Evolutionary conservation across 92 coral and sea anemone species (phyloP).

Genomic region (Micromussa lordhowensis): DNA sequence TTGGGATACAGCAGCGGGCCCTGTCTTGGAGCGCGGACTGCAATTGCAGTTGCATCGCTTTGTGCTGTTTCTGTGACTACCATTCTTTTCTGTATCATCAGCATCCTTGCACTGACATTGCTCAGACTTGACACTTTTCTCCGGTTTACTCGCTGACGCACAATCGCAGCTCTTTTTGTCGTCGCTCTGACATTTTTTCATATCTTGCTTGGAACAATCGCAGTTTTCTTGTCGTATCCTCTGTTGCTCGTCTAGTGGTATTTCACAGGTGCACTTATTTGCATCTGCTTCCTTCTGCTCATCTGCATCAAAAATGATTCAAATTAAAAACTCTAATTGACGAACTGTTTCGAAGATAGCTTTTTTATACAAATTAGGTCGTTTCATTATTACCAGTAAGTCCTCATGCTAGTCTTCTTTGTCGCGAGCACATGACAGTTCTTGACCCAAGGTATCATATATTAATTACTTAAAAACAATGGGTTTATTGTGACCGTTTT

Average conservation of each 20-base stretch:
- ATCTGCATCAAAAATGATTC: neutral
- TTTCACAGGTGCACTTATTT: slow-evolving; percentile 35
- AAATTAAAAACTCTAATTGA: neutral
- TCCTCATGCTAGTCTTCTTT: neutral
- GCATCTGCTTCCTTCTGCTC: slow-evolving; percentile 15
- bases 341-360: neutral
- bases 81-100: neutral
- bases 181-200: slow-evolving; percentile 32
- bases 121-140: neutral
- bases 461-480: neutral
- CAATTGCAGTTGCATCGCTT: slow-evolving; percentile 58
- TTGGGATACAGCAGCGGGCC: slow-evolving; percentile 27
- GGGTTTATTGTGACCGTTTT: neutral
- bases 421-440: neutral
- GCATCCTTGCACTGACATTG: neutral
- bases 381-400: neutral
- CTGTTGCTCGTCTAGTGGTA: slow-evolving; percentile 24
- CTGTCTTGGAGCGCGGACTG: slow-evolving; percentile 21
- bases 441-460: neutral
- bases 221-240: slow-evolving; percentile 3
- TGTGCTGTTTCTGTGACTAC: neutral
- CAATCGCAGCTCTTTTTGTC: slow-evolving; percentile 30
- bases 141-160: neutral
- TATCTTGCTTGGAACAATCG: slow-evolving; percentile 29
- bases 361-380: neutral